These are phyloP conservation scores for Syngnathus floridae DNA, from an alignment of 2,113 vertebrate genomes.

Conservation along the genomic window DNA sequence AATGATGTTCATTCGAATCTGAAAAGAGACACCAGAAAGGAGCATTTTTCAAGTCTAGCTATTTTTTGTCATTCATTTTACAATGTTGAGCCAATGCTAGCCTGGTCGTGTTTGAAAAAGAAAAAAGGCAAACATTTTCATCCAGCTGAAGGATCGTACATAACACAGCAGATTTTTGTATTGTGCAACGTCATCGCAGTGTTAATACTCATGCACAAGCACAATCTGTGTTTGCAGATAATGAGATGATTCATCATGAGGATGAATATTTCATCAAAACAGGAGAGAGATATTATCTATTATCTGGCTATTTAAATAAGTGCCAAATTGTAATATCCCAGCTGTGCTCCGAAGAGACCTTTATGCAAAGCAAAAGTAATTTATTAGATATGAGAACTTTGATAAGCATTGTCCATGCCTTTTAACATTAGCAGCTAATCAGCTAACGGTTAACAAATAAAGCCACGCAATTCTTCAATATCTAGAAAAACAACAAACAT, in stretches of 20 bases:
- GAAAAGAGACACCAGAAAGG: too few relatives aligned
- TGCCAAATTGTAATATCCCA: not conserved
- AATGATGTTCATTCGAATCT: too few relatives aligned
- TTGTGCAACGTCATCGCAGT: constrained; percentile 3
- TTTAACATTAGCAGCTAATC: not conserved
- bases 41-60: too few relatives aligned
- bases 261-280: not conserved
- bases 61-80: too few relatives aligned
- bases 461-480: too few relatives aligned
- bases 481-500: not conserved
- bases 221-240: not conserved
- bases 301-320: constrained; percentile 1
- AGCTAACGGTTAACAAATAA: not conserved
- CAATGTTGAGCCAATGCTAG: too few relatives aligned
- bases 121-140: not conserved
- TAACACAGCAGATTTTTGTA: constrained; percentile 12
- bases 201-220: not conserved
- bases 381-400: not conserved
- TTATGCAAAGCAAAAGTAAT: not conserved
- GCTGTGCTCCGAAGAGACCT: not conserved
- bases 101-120: too few relatives aligned
- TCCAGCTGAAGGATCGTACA: constrained; percentile 12
- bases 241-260: not conserved
- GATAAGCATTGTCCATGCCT: not conserved
- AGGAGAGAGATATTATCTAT: not conserved